A percentile compares a stretch with the other conserved stretches of the same genome.
Evolutionary conservation across 2,113 vertebrate genomes (phyloP).

Genomic region (Rhineura floridana): DNA sequence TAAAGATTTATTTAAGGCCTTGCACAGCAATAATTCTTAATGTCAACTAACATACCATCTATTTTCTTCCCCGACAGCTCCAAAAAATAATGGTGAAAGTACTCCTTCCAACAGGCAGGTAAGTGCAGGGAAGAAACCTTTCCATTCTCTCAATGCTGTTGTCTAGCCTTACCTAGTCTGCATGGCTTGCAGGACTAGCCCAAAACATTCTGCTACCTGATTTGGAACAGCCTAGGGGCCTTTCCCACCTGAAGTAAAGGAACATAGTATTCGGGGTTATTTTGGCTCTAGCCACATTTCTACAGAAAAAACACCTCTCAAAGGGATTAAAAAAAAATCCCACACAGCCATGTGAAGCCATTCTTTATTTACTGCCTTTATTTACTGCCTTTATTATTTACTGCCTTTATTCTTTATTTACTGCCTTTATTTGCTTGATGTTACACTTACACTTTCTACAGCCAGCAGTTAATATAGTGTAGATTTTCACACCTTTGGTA

Average conservation of each 20-base stretch:
- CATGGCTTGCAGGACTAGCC: not conserved
- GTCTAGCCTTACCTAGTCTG: too few species aligned
- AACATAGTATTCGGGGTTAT: too few species aligned
- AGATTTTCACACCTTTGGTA: conserved; percentile 45
- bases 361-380: not conserved
- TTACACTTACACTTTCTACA: conserved; percentile 2
- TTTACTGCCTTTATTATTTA: too few species aligned
- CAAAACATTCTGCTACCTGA: too few species aligned
- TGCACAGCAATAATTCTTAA: not conserved
- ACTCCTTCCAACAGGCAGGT: conserved; percentile 86
- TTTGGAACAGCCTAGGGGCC: too few species aligned
- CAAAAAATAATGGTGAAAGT: conserved; percentile 84
- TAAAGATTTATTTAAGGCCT: not conserved
- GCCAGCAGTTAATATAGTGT: not conserved
- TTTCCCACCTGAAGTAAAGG: too few species aligned
- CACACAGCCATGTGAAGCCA: not conserved
- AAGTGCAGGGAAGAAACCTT: conserved; percentile 60
- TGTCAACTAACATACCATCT: conserved; percentile 8
- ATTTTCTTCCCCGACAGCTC: conserved; percentile 62
- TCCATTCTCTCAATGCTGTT: not conserved
- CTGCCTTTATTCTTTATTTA: not conserved
- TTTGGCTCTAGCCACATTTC: too few species aligned
- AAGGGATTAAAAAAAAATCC: not conserved
- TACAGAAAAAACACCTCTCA: not conserved
- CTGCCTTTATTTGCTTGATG: conserved; percentile 43